Percentiles rank a stretch among this genome's conserved stretches.
These are phyloP conservation scores for Pomacea maculata DNA, from an alignment of 1,140 invertebrate genomes.

Conservation along the genomic window DNA sequence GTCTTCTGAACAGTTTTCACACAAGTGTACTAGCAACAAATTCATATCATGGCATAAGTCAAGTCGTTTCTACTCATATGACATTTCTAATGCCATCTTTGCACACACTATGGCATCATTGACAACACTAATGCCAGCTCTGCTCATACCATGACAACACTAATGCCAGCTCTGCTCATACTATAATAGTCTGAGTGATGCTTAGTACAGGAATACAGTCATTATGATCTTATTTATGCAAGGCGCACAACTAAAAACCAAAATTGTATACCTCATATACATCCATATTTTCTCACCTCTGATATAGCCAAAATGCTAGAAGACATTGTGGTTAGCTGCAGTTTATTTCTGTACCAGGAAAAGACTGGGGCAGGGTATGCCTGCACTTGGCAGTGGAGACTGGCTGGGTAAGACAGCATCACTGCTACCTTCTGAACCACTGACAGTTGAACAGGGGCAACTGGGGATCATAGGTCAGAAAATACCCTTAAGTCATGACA, in stretches of 20 bases:
- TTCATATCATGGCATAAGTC: neutral
- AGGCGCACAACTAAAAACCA: neutral
- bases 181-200: neutral
- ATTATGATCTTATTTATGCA: neutral
- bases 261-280: no score
- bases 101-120: no score
- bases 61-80: no score
- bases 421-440: constrained; percentile 35
- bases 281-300: neutral
- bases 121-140: no score
- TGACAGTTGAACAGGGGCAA: constrained; percentile 33
- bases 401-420: constrained; percentile 23
- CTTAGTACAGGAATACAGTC: neutral
- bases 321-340: constrained; percentile 13
- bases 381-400: constrained; percentile 34
- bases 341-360: constrained; percentile 40
- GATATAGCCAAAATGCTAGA: neutral
- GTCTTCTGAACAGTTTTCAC: neutral
- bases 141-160: neutral
- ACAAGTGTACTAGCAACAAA: neutral
- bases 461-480: neutral
- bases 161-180: no score
- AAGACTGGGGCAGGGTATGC: constrained; percentile 42
- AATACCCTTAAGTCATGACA: neutral
- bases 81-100: no score